Conservation (phyloP, 2,113 vertebrate genomes). For the Carassius carassius region DNA sequence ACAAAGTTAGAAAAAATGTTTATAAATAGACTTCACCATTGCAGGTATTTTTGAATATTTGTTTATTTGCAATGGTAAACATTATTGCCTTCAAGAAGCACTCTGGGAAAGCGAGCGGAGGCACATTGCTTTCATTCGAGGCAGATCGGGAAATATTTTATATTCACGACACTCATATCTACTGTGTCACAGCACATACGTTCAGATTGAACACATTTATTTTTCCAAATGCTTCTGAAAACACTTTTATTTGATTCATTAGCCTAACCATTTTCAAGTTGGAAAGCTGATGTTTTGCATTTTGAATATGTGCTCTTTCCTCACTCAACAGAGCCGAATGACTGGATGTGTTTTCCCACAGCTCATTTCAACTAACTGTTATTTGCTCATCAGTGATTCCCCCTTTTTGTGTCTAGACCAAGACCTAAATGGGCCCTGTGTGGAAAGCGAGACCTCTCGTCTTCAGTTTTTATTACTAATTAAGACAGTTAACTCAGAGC, state of each 20-base stretch:
- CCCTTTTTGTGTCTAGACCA: not conserved
- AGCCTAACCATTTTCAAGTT: not conserved
- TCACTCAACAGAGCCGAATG: not conserved
- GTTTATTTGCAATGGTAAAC: not conserved
- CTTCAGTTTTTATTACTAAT: conserved; percentile 17
- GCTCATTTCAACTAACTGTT: conserved; percentile 3
- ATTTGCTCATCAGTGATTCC: conserved; percentile 6
- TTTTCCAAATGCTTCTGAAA: not conserved
- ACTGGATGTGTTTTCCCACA: not conserved
- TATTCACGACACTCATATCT: conserved; percentile 25
- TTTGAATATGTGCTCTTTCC: not conserved
- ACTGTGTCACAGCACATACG: not conserved
- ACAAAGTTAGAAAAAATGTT: conserved; percentile 15
- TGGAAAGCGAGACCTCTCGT: not conserved
- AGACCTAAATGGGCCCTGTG: not conserved
- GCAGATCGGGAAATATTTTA: conserved; percentile 21
- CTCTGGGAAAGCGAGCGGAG: not conserved
- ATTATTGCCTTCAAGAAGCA: conserved; percentile 4
- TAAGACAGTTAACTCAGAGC: not conserved
- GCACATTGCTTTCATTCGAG: not conserved
- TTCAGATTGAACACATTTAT: conserved; percentile 3
- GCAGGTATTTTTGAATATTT: conserved; percentile 23
- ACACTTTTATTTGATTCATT: not conserved
- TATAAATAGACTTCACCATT: not conserved
- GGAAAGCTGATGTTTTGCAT: conserved; percentile 13